Conservation (phyloP, 2,797 vertebrate genomes). For the Cephalopachus bancanus region DNA sequence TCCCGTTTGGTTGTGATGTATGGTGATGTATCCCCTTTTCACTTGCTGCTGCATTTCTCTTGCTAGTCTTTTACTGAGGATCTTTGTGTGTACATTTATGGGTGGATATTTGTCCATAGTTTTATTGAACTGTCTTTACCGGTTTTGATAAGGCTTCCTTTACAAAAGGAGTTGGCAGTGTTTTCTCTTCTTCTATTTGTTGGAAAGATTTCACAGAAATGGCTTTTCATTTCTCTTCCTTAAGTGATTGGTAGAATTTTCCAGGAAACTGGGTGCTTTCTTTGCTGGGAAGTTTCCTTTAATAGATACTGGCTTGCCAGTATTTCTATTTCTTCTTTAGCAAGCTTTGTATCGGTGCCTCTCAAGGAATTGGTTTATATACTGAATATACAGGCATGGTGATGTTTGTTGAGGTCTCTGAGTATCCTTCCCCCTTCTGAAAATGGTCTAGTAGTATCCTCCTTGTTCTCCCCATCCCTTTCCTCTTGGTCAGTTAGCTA, state of each 20-base stretch:
- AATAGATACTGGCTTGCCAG: background rate
- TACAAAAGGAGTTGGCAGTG: rapidly evolving
- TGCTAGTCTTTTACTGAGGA: background rate
- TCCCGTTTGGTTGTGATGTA: background rate
- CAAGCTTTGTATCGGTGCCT: background rate
- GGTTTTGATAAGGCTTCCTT: too few relatives aligned
- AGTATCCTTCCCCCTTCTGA: background rate
- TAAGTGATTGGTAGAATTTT: too few relatives aligned
- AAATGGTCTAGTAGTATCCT: background rate
- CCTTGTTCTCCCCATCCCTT: background rate
- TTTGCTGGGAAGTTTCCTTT: background rate
- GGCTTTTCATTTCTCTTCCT: background rate
- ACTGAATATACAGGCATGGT: rapidly evolving
- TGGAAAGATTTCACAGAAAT: background rate
- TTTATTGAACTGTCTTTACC: too few relatives aligned
- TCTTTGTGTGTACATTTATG: background rate
- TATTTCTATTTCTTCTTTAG: background rate
- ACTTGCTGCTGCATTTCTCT: background rate
- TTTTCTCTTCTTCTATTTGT: background rate
- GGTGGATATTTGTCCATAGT: rapidly evolving
- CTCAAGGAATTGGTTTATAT: background rate
- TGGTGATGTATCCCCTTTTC: too few relatives aligned
- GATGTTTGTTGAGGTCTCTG: background rate
- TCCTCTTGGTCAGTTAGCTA: background rate
- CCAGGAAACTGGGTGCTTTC: background rate